A percentile compares a stretch with the other conserved stretches of the same genome.
Conservation (phyloP, 1,140 invertebrate genomes). For the Lethrus apterus region DNA sequence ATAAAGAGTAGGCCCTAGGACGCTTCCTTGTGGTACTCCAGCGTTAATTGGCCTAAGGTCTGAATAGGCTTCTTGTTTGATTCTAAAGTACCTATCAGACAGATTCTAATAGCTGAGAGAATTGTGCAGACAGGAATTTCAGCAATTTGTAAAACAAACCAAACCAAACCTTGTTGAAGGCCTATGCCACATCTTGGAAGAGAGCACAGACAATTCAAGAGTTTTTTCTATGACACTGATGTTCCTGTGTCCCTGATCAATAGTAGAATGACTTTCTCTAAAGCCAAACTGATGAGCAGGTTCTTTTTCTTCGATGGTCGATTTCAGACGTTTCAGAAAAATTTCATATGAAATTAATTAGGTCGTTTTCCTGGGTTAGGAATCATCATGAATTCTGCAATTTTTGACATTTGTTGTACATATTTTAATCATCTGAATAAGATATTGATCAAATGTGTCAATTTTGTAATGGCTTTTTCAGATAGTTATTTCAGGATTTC, state of each 20-base stretch:
- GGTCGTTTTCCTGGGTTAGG: constrained; percentile 30
- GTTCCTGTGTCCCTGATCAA: constrained; percentile 16
- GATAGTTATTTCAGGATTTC: too few relatives aligned
- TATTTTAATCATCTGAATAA: too few relatives aligned
- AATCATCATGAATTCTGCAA: constrained; percentile 35
- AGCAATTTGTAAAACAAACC: constrained; percentile 20
- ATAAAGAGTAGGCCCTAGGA: constrained; percentile 32
- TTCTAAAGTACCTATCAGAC: constrained; percentile 23
- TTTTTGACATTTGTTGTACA: too few relatives aligned
- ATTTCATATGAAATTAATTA: too few relatives aligned
- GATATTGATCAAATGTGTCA: too few relatives aligned
- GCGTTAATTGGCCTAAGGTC: constrained; percentile 22
- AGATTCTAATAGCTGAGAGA: constrained; percentile 26
- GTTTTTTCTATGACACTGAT: constrained; percentile 14
- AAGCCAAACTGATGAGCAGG: constrained; percentile 16
- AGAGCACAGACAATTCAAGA: constrained; percentile 18
- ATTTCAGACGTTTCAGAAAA: constrained; percentile 29
- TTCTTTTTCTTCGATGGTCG: constrained; percentile 13
- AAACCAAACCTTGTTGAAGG: too few relatives aligned
- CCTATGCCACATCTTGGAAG: constrained; percentile 29
- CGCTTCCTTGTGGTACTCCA: constrained; percentile 36
- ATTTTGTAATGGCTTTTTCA: too few relatives aligned
- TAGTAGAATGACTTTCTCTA: constrained; percentile 14
- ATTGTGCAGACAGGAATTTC: constrained; percentile 12
- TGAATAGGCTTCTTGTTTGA: constrained; percentile 24